Base-by-base conservation (phyloP, 2,797 vertebrate genomes). In the Oreochromis mossambicus region DNA sequence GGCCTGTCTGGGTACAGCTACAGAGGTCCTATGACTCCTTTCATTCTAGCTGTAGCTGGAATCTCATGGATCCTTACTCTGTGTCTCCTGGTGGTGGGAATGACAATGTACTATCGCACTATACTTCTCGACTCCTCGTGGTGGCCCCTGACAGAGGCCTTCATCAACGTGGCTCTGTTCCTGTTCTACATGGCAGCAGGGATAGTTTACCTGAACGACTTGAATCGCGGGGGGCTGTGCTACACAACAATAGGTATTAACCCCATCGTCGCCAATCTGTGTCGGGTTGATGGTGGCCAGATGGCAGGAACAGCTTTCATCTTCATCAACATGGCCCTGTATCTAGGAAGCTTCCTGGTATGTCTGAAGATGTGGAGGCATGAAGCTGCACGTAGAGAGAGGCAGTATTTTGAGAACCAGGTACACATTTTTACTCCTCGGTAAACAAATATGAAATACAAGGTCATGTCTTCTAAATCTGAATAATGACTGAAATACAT, bases 171-270 rank as follows among this genome's bases (percentile, higher is more conserved):
- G 24, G 89, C 92, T 1, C 19, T 97, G 85, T 97, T 96, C 77
- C 84, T 97, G 38, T 87, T 97, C 51, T 97, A 96, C 91, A 95
- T 97, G 97, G 94, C 96, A 0, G 95, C 94, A 0, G 96, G 95
- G n/a, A 95, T 96, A 0, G 96, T 96, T 8, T 97, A 97, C 58
- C 52, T 97, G 78, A 96, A 97, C 3, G 96, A 97, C 80, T 90
- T 97, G 80, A 97, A 95, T 83, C 96, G 97, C 0, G 97, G 97
- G 1, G 97, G 97, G 1, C 87, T 97, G 58, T 98, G 97, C 93
- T 96, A 92, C 89, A 95, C 89, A 63, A 92, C 93, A 1, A 86
- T 96, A 10, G 96, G 96, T 1, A 52, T 90, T 1, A 95, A 94
- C 87, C 97, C 97, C n/a, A 85, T 96, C 14, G 75, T 95, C n/a